These are phyloP conservation scores for Drosophila bocki DNA, from an alignment of 1,140 invertebrate genomes.

Conservation along the genomic window DNA sequence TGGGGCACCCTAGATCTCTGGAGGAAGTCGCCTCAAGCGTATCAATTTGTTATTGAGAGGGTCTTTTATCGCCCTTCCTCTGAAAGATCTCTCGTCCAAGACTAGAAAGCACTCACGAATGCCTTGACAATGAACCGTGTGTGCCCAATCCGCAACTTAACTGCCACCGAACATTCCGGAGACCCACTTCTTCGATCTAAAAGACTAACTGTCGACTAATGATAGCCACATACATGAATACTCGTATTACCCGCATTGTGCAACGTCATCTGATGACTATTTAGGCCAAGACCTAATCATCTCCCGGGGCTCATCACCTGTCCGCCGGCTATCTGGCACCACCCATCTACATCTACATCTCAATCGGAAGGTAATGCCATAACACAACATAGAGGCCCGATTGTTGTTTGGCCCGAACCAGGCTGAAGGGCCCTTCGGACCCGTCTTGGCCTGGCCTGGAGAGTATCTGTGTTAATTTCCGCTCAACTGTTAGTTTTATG, in stretches of 20 bases:
- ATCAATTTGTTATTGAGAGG: constrained; percentile 42
- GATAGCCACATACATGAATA: constrained; percentile 30
- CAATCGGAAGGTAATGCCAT: constrained; percentile 55
- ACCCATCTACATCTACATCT: constrained; percentile 58
- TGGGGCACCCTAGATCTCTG: constrained; percentile 13
- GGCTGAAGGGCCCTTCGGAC: constrained; percentile 38
- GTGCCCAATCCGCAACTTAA: constrained; percentile 40
- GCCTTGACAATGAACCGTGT: constrained; percentile 31
- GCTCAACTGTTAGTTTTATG: constrained; percentile 78
- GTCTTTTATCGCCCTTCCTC: constrained; percentile 9
- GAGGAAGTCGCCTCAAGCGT: constrained; percentile 40
- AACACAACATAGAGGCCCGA: constrained; percentile 39
- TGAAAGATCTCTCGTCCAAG: constrained; percentile 8
- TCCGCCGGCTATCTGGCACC: constrained; percentile 27
- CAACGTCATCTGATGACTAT: constrained; percentile 51
- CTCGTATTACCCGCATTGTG: constrained; percentile 40
- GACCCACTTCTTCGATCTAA: constrained; percentile 14
- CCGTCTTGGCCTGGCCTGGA: background rate
- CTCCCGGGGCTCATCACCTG: constrained; percentile 43
- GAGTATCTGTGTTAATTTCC: constrained; percentile 76
- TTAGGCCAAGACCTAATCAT: constrained; percentile 53
- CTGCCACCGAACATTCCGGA: constrained; percentile 8
- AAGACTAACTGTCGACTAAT: constrained; percentile 54
- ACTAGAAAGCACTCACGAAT: constrained; percentile 18
- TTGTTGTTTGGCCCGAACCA: constrained; percentile 50